These are phyloP conservation scores for Semnornis frantzii DNA, from an alignment of 2,113 vertebrate genomes.

Conservation along the genomic window DNA sequence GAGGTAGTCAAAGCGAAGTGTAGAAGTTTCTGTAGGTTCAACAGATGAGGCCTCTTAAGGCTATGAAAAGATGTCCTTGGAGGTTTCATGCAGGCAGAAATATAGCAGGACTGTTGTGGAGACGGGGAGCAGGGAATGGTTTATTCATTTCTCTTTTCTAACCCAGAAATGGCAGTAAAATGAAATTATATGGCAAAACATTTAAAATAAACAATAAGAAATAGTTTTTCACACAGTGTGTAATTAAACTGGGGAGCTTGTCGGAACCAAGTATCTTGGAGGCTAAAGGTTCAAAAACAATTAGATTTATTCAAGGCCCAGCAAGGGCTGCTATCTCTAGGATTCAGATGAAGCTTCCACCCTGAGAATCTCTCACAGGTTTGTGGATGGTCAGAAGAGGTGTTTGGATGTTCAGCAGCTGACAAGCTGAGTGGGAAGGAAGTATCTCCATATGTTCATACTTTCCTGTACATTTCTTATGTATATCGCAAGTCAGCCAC, in stretches of 20 bases:
- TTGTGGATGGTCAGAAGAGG: background rate
- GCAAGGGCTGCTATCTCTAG: background rate
- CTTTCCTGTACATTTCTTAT: background rate
- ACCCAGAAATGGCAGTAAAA: background rate
- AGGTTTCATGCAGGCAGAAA: background rate
- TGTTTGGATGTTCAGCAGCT: background rate
- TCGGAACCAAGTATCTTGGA: background rate
- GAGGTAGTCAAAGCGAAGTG: background rate
- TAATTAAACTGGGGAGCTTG: background rate
- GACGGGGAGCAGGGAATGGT: background rate
- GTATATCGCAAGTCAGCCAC: too few species aligned
- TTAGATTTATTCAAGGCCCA: background rate
- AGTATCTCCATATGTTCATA: background rate
- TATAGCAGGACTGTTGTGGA: background rate
- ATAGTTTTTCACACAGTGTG: background rate
- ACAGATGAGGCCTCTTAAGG: background rate
- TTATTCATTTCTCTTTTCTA: background rate
- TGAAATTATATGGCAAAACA: background rate
- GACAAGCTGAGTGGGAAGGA: background rate
- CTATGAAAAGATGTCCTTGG: background rate
- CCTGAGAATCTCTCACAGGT: background rate
- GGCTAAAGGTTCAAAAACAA: background rate
- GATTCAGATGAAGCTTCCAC: background rate
- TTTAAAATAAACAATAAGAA: background rate
- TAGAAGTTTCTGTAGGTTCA: background rate